phyloP scores from a whole-genome alignment of 2,797 vertebrate genomes.

The Sebastes baramenuke region DNA sequence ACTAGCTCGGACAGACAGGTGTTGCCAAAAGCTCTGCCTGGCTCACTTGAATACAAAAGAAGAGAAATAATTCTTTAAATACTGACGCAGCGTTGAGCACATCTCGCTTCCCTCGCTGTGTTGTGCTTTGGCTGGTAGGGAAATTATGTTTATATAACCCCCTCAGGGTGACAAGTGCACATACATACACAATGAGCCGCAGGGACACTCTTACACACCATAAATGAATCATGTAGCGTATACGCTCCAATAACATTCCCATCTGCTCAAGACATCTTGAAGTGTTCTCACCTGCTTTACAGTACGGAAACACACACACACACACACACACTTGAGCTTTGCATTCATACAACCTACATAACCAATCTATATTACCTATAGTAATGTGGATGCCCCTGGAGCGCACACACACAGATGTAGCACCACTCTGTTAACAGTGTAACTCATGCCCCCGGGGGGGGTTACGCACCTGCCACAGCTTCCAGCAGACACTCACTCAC shows the following conservation, averaged over 20 bases:
- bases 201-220: conserved; percentile 19
- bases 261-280: conserved; percentile 68
- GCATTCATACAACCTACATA: conserved; percentile 5
- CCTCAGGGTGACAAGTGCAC: conserved; percentile 27
- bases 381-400: conserved; percentile 6
- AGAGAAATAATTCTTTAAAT: background rate
- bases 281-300: conserved; percentile 53
- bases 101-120: background rate
- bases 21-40: background rate
- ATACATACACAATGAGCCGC: conserved; percentile 31
- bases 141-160: conserved; percentile 42
- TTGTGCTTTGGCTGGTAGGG: conserved; percentile 40
- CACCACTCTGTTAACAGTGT: conserved; percentile 19
- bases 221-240: conserved; percentile 57
- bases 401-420: conserved; percentile 23
- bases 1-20: background rate
- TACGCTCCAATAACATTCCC: conserved; percentile 60
- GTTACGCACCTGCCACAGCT: conserved; percentile 34
- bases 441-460: conserved; percentile 10
- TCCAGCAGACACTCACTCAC: conserved; percentile 23
- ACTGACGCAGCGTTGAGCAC: background rate
- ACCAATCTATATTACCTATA: conserved; percentile 13
- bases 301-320: background rate
- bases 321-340: background rate
- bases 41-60: background rate